Conservation (phyloP, 2,888 invertebrate genomes). For the Ecliptopera silaceata region DNA sequence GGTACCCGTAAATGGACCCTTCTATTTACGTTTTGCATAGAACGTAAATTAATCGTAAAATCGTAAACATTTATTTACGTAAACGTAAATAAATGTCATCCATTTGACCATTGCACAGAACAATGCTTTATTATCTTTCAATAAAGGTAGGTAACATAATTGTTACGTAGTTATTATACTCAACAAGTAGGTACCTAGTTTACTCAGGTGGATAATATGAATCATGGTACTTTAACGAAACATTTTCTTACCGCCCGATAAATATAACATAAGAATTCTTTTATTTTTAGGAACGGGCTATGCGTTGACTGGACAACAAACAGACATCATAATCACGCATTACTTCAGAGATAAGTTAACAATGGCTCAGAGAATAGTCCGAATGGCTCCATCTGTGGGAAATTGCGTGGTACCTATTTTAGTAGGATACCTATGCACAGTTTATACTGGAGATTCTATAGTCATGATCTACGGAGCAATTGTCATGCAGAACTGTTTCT, state of each 20-base stretch:
- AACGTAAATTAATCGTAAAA: no score
- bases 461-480: constrained; percentile 83
- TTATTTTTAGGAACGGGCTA: constrained; percentile 79
- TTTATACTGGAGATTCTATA: constrained; percentile 66
- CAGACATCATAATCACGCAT: constrained; percentile 82
- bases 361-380: constrained; percentile 75
- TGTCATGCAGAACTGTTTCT: constrained; percentile 81
- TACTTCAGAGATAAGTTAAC: constrained; percentile 83
- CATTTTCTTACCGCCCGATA: constrained; percentile 11
- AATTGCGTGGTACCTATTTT: constrained; percentile 79
- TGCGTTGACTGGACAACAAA: constrained; percentile 81
- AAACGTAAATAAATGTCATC: no score
- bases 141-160: constrained; percentile 26
- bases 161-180: constrained; percentile 7
- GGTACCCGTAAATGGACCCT: not conserved
- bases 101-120: constrained; percentile 29
- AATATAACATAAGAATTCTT: not conserved
- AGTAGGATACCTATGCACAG: constrained; percentile 74
- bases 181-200: no score
- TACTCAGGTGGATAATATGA: constrained; percentile 32
- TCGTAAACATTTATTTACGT: no score
- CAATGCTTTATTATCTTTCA: constrained; percentile 29
- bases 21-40: not conserved
- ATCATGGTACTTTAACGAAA: constrained; percentile 13
- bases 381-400: constrained; percentile 79